Base-by-base conservation (phyloP, 2,113 vertebrate genomes). In the Sarotherodon lohbergeri region DNA sequence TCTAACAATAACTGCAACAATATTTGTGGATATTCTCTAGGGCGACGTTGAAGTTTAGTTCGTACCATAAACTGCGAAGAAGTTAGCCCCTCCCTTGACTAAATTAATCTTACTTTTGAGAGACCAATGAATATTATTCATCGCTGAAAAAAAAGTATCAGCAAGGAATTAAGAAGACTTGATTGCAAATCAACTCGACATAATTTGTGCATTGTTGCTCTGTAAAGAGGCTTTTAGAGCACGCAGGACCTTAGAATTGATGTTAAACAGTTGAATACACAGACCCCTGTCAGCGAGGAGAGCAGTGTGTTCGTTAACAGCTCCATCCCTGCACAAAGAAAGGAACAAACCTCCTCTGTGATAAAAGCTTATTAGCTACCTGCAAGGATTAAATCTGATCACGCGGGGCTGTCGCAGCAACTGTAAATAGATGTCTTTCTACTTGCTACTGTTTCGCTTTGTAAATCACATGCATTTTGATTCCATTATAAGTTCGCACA, bases 351-450 rank as follows among this genome's bases (percentile, higher is more conserved):
- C 85, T 89, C 59, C 46, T 78, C 91, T 56, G 85, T 82, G 89
- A 91, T 93, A 87, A 92, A 93, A 89, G 92, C 88, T 85, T 87
- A 88, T 93, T 94, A 91, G 83, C 88, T 90, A 89, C 89, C 89
- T 91, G 88, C 29, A 66, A 89, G 88, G 88, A 92, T 92, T 90
- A 92, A 83, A 92, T 91, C 91, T 84, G 71, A 93, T 92, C 79
- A 90, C 84, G 87, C 1, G 8, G 46, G 73, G 82, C 82, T 82
- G 81, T 52, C 13, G 41, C 83, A n/a, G 85, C 56, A 86, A 73
- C 81, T 90, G 89, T 88, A 91, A 91, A 91, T 89, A 92, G 48
- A 92, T 24, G 68, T 29, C 71, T 84, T 88, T 86, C 57, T 13
- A 46, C 56, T 88, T 90, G 55, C 34, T 32, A 43, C 79, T 89